These are phyloP conservation scores for Hedychridium roseum DNA, from an alignment of 2,888 invertebrate genomes.

Conservation along the genomic window DNA sequence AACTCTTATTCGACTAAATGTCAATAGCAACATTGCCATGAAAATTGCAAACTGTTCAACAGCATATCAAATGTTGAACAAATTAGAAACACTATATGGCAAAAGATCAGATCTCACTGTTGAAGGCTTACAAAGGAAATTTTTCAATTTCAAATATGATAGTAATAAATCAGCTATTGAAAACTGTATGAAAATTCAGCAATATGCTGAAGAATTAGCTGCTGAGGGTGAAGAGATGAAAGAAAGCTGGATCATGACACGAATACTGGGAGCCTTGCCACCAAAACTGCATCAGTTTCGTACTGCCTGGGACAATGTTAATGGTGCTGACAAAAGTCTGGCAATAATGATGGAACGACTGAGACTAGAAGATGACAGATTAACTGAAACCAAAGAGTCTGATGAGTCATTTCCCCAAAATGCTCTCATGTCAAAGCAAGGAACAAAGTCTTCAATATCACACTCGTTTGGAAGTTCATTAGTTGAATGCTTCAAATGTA, in stretches of 20 bases:
- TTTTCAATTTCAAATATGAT: conserved; percentile 37
- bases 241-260: conserved; percentile 32
- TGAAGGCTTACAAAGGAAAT: conserved; percentile 33
- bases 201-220: conserved; percentile 23
- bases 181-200: conserved; percentile 31
- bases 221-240: conserved; percentile 33
- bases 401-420: conserved; percentile 12
- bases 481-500: conserved; percentile 32
- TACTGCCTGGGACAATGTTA: conserved; percentile 34
- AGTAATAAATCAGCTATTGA: conserved; percentile 27
- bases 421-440: conserved; percentile 21
- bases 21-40: conserved; percentile 31
- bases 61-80: conserved; percentile 30
- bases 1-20: conserved; percentile 38
- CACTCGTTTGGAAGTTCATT: no score
- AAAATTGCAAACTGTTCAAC: conserved; percentile 37
- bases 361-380: conserved; percentile 26
- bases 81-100: conserved; percentile 32
- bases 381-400: conserved; percentile 18
- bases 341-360: conserved; percentile 15
- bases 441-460: not conserved
- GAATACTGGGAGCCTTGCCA: conserved; percentile 33
- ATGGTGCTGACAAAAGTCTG: conserved; percentile 14
- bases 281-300: conserved; percentile 35
- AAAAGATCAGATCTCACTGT: conserved; percentile 33